Evolutionary conservation across 2,797 vertebrate genomes (phyloP), one percentile per base, ranked within the genome.

Genomic region (Hippocampus kuda): DNA sequence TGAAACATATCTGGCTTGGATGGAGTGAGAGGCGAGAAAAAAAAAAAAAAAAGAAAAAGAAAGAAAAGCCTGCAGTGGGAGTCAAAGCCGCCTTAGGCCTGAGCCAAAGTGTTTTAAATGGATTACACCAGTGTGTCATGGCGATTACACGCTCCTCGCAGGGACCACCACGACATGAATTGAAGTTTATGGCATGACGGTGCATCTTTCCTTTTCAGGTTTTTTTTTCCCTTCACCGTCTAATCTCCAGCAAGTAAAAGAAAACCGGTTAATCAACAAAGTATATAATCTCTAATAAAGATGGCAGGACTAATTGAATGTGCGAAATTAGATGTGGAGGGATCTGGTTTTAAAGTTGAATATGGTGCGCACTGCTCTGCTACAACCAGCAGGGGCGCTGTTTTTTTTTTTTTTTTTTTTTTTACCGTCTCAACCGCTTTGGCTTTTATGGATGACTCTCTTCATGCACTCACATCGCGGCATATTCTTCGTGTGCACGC

Each of bases 121-220:
- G 90, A 91, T 92, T 89, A 91, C 87, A 88, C 83, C 70, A 82
- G 87, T 88, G 88, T 89, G 88, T 90, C 89, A 90, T 90, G 88
- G 88, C 73, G 85, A 92, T 91, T 91, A 88, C 86, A 87, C 77
- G 80, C 83, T 86, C 76, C 83, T 85, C 53, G 79, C 86, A 84
- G 88, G 81, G 78, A 84, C 84, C 16, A 75, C 74, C 69, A 84
- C 85, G 81, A 82, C 85, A 88, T 88, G 87, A 89, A 89, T 89
- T 84, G 81, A 80, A 79, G 87, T 87, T 81, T 82, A 83, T 81
- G 76, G 82, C 85, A 85, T 87, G 88, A 84, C 82, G 76, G 79
- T 84, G 72, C 71, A 85, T 88, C 78, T 77, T 80, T 86, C 79
- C 77, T 72, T 78, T 74, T 72, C 71, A 16, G 3, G 15, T 74